These are phyloP conservation scores for Aix galericulata DNA, from an alignment of 2,113 vertebrate genomes.

Conservation along the genomic window DNA sequence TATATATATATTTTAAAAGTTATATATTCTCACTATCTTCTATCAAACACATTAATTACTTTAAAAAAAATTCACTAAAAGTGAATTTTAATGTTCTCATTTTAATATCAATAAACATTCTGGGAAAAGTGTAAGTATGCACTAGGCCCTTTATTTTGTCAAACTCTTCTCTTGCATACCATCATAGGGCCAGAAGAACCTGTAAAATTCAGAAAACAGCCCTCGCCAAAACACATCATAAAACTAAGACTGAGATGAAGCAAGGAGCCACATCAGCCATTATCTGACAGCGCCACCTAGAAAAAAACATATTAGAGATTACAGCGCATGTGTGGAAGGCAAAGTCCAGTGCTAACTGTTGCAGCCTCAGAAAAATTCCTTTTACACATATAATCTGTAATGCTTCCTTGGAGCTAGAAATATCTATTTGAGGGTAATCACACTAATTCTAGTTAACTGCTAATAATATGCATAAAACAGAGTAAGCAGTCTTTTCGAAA, in stretches of 20 bases:
- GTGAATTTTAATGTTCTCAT: constrained; percentile 70
- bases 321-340: constrained; percentile 99
- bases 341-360: constrained; percentile 79
- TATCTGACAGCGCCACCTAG: constrained; percentile 96
- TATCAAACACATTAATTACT: constrained; percentile 57
- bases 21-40: constrained; percentile 75
- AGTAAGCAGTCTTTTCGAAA: not conserved
- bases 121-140: constrained; percentile 74
- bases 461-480: constrained; percentile 15
- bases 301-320: constrained; percentile 99
- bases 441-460: not conserved
- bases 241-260: constrained; percentile 94
- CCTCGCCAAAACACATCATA: constrained; percentile 95
- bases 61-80: constrained; percentile 67
- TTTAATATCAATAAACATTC: constrained; percentile 75
- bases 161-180: constrained; percentile 94
- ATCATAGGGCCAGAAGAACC: constrained; percentile 93
- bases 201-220: constrained; percentile 98
- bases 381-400: constrained; percentile 29
- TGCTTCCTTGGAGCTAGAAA: constrained; percentile 32
- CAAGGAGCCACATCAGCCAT: constrained; percentile 93
- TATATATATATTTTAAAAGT: constrained; percentile 31
- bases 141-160: constrained; percentile 81
- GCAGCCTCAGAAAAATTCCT: constrained; percentile 71
- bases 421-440: not conserved